phyloP scores from a whole-genome alignment of 2,888 invertebrate species.

The Caenorhabditis uteleia region DNA sequence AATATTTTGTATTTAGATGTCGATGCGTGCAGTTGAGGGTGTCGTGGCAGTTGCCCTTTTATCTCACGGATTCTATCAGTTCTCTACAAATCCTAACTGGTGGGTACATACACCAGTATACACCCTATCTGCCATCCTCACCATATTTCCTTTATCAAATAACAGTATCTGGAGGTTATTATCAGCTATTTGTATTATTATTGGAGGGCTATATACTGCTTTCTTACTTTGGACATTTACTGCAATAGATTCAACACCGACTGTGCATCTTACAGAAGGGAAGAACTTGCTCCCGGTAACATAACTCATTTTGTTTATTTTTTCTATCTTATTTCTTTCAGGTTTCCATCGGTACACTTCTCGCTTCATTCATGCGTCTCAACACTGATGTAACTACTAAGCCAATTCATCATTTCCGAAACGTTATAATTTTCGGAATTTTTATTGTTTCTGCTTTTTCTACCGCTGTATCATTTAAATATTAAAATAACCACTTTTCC shows the following conservation, averaged over 20 bases:
- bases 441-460: constrained; percentile 7
- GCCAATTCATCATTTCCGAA: constrained; percentile 22
- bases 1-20: constrained; percentile 13
- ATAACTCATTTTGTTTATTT: neutral
- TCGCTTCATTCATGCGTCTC: constrained; percentile 23
- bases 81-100: constrained; percentile 12
- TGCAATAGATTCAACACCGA: constrained; percentile 12
- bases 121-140: constrained; percentile 8
- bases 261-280: constrained; percentile 11
- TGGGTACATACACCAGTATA: constrained; percentile 27
- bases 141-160: constrained; percentile 13
- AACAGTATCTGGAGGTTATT: constrained; percentile 20
- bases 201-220: constrained; percentile 18
- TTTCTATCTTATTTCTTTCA: neutral
- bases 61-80: constrained; percentile 7
- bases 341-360: constrained; percentile 17
- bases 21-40: constrained; percentile 9
- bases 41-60: constrained; percentile 11
- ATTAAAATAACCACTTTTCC: neutral
- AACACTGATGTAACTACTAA: constrained; percentile 13
- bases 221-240: constrained; percentile 32
- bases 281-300: constrained; percentile 24
- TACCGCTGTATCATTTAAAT: constrained; percentile 5
- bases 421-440: constrained; percentile 5
- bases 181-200: constrained; percentile 19